Conservation (phyloP, 2,888 invertebrate genomes). For the Pseudococcus viburni region DNA sequence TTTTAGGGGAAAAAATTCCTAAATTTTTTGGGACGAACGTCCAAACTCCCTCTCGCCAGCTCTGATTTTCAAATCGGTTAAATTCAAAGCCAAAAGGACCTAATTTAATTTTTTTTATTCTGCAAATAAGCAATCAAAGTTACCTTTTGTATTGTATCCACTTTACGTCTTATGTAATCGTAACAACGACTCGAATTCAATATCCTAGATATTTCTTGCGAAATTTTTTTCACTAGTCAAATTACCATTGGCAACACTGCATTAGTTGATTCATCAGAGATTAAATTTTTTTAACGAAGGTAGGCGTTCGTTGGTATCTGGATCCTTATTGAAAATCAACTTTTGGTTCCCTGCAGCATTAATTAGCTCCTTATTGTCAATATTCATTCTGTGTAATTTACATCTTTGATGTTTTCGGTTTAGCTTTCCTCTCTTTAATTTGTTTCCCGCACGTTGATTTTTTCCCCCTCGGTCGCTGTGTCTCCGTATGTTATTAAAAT, state of each 20-base stretch:
- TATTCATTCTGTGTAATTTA: conserved; percentile 45
- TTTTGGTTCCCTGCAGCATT: conserved; percentile 52
- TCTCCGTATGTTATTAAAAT: conserved; percentile 8
- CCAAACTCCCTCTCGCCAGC: too few species aligned
- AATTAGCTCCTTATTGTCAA: conserved; percentile 49
- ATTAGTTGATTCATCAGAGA: neutral
- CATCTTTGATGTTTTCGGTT: conserved; percentile 45
- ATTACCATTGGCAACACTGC: neutral
- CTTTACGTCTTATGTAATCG: neutral
- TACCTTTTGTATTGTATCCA: conserved; percentile 33
- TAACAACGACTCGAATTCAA: neutral
- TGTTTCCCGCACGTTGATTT: conserved; percentile 7
- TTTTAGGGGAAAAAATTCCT: too few species aligned
- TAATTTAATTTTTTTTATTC: neutral
- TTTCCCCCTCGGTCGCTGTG: neutral
- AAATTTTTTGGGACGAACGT: too few species aligned
- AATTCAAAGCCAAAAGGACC: neutral
- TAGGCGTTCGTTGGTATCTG: neutral
- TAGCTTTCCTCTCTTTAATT: conserved; percentile 53
- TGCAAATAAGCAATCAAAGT: conserved; percentile 24
- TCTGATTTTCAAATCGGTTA: neutral
- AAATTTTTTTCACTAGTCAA: neutral
- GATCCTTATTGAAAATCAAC: conserved; percentile 38
- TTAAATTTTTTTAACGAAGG: conserved; percentile 17
- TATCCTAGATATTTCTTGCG: neutral